phyloP scores from a whole-genome alignment of 1,140 invertebrate genomes.

The Aphelenchoides avenae region DNA sequence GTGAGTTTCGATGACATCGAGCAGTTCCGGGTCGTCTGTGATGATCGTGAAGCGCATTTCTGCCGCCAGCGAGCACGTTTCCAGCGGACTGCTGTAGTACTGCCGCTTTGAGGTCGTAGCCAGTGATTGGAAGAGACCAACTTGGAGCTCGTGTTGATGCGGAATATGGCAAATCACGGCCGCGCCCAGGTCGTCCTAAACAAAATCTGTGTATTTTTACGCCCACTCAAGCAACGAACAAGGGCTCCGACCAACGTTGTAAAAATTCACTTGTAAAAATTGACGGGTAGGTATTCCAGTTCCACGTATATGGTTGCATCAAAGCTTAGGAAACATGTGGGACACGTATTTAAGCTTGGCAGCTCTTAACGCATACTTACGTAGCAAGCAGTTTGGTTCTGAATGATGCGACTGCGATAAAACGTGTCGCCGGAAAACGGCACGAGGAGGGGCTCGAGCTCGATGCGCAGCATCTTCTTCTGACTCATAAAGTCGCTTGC shows the following conservation, averaged over 20 bases:
- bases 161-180: constrained; percentile 13
- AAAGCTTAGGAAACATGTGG: no score
- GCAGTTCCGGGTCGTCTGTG: constrained; percentile 8
- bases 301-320: no score
- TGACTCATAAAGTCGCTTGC: constrained; percentile 13
- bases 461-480: constrained; percentile 7
- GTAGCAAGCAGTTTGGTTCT: constrained; percentile 25
- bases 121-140: constrained; percentile 16
- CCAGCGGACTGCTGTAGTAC: neutral
- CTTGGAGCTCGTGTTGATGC: constrained; percentile 1
- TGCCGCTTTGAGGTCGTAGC: neutral
- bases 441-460: neutral
- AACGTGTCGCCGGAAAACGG: constrained; percentile 2
- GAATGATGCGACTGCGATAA: constrained; percentile 2
- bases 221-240: neutral
- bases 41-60: constrained; percentile 27
- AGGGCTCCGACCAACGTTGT: no score
- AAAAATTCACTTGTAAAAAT: no score
- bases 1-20: constrained; percentile 13
- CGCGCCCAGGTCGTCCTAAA: constrained; percentile 17
- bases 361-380: no score
- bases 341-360: no score
- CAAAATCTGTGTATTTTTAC: constrained; percentile 8
- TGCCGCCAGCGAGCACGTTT: constrained; percentile 3
- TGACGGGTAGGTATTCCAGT: no score